Conservation (phyloP, 23 tunicate genomes). For the Oikopleura dioica region DNA sequence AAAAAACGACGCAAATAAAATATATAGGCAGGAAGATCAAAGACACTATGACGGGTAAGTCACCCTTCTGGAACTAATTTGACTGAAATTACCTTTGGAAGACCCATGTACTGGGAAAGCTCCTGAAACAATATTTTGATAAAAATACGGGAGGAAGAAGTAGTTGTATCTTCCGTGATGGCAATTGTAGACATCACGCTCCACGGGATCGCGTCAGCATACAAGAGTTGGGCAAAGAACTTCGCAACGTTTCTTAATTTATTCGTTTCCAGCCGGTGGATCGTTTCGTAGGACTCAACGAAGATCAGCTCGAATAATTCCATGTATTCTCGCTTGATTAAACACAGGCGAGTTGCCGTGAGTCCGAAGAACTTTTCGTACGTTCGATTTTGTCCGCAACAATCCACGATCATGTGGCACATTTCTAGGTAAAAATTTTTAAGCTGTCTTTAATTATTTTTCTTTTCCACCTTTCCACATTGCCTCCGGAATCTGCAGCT, state of each 20-base stretch:
- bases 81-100: slow-evolving; percentile 48
- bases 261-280: slow-evolving; percentile 69
- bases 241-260: slow-evolving; percentile 76
- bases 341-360: slow-evolving; percentile 45
- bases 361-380: slow-evolving; percentile 81
- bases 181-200: slow-evolving; percentile 38
- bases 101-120: slow-evolving; percentile 51
- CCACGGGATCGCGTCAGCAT: slow-evolving; percentile 72
- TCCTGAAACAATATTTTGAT: slow-evolving; percentile 78
- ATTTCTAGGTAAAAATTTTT: slow-evolving; percentile 43
- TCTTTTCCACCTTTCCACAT: slow-evolving; percentile 3
- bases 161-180: slow-evolving; percentile 51
- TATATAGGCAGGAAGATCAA: too few species aligned
- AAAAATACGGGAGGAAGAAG: slow-evolving; percentile 60
- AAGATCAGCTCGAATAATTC: slow-evolving; percentile 53
- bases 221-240: slow-evolving; percentile 75
- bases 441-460: too few species aligned
- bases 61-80: too few species aligned
- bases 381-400: slow-evolving; percentile 71
- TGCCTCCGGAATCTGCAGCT: slow-evolving; percentile 58
- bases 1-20: too few species aligned
- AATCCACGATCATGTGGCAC: slow-evolving; percentile 72
- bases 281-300: slow-evolving; percentile 48
- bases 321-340: slow-evolving; percentile 59
- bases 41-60: too few species aligned